Base-by-base conservation (phyloP, 1,140 invertebrate species). In the Drosophila quadrilineata region DNA sequence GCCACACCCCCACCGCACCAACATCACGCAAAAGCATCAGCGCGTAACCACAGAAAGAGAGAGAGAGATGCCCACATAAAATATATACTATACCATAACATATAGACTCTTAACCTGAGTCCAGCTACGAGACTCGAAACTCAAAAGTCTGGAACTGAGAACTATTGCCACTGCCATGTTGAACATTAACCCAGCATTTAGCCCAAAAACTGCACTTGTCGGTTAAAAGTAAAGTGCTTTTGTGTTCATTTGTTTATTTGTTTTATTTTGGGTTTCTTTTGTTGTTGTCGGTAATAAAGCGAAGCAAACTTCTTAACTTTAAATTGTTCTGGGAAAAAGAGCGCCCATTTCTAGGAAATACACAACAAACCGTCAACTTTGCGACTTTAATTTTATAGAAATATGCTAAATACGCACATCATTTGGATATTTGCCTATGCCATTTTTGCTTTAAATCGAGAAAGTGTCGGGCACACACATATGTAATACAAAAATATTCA, bases 41-140 rank as follows among this genome's bases (percentile, higher is more conserved):
- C 52, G 79, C 79, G 79, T 85, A 85, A 85, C 77, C 77, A 74
- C 76, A 82, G n/a, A n/a, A n/a, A n/a, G n/a, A n/a, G n/a, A n/a
- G n/a, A n/a, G n/a, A n/a, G n/a, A n/a, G n/a, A n/a, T n/a, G n/a
- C n/a, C n/a, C n/a, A n/a, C n/a, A n/a, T n/a, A n/a, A n/a, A n/a
- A n/a, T n/a, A n/a, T n/a, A n/a, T n/a, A n/a, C n/a, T n/a, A n/a
- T n/a, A n/a, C n/a, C n/a, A n/a, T n/a, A n/a, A n/a, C n/a, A n/a
- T n/a, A n/a, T n/a, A n/a, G n/a, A n/a, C n/a, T n/a, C 38, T 6
- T 8, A 40, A 14, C 19, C 48, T 29, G 35, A 33, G 10, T 41
- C 9, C 6, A 45, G 16, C 40, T 41, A n/a, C 16, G 12, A 6
- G 24, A 5, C 38, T 31, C 3, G 19, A 38, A 22, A 53, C 48